A percentile compares a stretch with the other conserved stretches of the same genome.
Evolutionary conservation across 2,113 vertebrate species (phyloP).

Genomic region (Halcyon senegalensis): DNA sequence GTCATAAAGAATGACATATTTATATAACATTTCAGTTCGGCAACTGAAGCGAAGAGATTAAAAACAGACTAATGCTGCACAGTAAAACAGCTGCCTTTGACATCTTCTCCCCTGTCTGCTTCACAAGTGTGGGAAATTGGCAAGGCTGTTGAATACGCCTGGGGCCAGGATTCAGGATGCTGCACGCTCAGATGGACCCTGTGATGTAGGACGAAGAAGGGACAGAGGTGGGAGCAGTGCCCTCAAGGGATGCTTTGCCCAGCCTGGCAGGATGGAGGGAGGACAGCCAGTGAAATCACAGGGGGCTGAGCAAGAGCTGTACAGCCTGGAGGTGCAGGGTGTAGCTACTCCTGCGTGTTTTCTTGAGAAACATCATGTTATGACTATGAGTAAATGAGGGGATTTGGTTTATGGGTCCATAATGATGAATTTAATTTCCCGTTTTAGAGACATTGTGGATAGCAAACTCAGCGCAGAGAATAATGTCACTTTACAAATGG

Average conservation of each 20-base stretch:
- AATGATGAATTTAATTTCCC: not conserved
- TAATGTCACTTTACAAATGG: not conserved
- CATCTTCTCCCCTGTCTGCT: not conserved
- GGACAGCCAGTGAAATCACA: not conserved
- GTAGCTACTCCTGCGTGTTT: not conserved
- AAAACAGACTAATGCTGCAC: not conserved
- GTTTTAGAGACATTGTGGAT: not conserved
- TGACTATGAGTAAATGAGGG: not conserved
- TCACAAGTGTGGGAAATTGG: not conserved
- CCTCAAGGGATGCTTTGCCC: fast-evolving
- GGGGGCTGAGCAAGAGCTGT: not conserved
- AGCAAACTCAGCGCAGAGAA: not conserved
- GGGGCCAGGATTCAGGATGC: not conserved
- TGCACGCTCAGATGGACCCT: fast-evolving
- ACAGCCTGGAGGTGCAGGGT: not conserved
- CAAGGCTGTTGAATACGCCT: not conserved
- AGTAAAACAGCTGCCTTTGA: not conserved
- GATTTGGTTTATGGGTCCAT: not conserved
- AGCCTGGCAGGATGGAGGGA: not conserved
- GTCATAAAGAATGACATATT: slow-evolving; percentile 46
- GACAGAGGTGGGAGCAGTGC: fast-evolving
- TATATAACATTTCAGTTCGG: slow-evolving; percentile 32
- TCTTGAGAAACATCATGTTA: not conserved
- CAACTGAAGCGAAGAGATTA: not conserved
- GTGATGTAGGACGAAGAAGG: fast-evolving